A percentile compares a stretch with the other conserved stretches of the same genome.
These are phyloP conservation scores for Atopsyche davidsoni DNA, from an alignment of 1,140 invertebrate species.

Conservation along the genomic window DNA sequence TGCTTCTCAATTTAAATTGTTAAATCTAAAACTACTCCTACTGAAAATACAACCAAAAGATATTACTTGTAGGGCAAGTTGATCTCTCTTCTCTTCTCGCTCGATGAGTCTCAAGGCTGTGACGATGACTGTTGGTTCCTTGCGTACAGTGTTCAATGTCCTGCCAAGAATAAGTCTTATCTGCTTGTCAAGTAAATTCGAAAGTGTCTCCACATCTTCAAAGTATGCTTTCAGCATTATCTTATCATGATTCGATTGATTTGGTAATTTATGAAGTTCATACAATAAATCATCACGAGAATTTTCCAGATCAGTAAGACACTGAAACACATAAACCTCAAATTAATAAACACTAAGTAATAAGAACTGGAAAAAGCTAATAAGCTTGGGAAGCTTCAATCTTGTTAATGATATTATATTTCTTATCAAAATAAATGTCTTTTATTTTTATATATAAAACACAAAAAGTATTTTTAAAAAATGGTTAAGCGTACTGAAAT, in stretches of 20 bases:
- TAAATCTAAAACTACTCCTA: slow-evolving; percentile 1
- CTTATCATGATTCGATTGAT: slow-evolving; percentile 85
- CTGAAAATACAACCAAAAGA: slow-evolving; percentile 12
- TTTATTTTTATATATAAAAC: too few species aligned
- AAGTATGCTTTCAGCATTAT: slow-evolving; percentile 92
- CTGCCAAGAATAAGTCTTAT: slow-evolving; percentile 83
- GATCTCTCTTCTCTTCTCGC: slow-evolving; percentile 89
- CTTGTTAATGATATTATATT: too few species aligned
- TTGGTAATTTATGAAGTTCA: slow-evolving; percentile 90
- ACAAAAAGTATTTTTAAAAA: background rate
- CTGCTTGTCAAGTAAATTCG: slow-evolving; percentile 85
- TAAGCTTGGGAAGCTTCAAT: too few species aligned
- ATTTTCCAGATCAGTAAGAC: slow-evolving; percentile 91
- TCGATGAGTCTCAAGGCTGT: slow-evolving; percentile 95
- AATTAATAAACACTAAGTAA: too few species aligned
- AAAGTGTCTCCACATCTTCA: slow-evolving; percentile 88
- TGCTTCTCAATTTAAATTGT: too few species aligned
- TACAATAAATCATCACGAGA: slow-evolving; percentile 92
- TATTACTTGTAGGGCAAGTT: slow-evolving; percentile 63
- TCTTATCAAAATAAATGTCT: too few species aligned
- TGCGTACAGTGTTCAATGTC: slow-evolving; percentile 88
- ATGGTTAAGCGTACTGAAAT: too few species aligned
- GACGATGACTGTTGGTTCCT: slow-evolving; percentile 93
- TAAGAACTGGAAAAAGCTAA: too few species aligned
- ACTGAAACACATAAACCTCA: too few species aligned